Evolutionary conservation across 2,888 invertebrate species (phyloP).

Genomic region (Melinaea menophilus): DNA sequence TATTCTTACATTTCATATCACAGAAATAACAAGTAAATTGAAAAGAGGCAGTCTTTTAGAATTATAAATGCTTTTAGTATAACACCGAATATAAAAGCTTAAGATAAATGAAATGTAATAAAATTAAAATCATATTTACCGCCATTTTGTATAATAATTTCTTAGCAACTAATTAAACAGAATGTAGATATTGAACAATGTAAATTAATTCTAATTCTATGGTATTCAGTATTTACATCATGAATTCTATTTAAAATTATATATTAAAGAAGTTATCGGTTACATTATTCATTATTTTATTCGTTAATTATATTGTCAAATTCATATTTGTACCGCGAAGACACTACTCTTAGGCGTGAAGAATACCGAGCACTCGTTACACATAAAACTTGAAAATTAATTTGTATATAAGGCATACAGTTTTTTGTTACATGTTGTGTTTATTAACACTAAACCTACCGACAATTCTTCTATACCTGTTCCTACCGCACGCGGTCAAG

Average conservation of each 20-base stretch:
- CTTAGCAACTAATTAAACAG: too few relatives aligned
- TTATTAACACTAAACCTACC: too few relatives aligned
- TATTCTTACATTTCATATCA: constrained; percentile 39
- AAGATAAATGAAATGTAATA: not conserved
- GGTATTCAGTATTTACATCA: constrained; percentile 35
- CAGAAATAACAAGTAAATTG: constrained; percentile 48
- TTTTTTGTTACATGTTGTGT: too few relatives aligned
- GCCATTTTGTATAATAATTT: not conserved
- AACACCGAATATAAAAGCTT: not conserved
- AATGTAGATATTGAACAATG: constrained; percentile 11
- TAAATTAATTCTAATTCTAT: constrained; percentile 25
- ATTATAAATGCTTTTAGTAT: constrained; percentile 29
- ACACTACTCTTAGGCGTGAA: too few relatives aligned
- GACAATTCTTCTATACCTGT: too few relatives aligned
- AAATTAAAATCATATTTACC: constrained; percentile 3
- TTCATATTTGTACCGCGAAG: constrained; percentile 1
- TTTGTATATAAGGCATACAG: too few relatives aligned
- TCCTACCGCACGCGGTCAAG: too few relatives aligned
- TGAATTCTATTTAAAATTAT: constrained; percentile 41
- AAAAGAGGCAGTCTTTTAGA: constrained; percentile 44
- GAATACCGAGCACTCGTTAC: too few relatives aligned
- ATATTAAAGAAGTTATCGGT: constrained; percentile 39
- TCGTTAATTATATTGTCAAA: constrained; percentile 32
- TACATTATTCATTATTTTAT: constrained; percentile 25
- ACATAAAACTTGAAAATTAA: too few relatives aligned